Conservation (phyloP, 2,113 vertebrate species). For the Morphnarchus princeps region DNA sequence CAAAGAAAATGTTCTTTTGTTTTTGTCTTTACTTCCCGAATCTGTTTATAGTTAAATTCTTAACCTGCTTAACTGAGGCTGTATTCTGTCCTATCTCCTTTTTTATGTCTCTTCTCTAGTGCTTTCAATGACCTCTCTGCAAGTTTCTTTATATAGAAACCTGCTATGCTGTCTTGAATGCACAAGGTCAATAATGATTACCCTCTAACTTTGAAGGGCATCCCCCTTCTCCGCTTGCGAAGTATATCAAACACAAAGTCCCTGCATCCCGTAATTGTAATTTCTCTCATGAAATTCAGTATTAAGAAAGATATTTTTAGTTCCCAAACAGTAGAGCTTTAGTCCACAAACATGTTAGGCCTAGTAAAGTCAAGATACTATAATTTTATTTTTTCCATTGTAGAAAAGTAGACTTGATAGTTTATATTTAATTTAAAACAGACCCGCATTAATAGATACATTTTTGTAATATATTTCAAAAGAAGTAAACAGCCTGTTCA, state of each 20-base stretch:
- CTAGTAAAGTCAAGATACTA: background rate
- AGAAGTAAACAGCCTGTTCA: background rate
- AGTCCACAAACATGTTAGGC: background rate
- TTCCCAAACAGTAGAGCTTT: background rate
- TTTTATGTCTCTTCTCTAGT: conserved; percentile 47
- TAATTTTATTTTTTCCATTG: background rate
- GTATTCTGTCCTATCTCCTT: background rate
- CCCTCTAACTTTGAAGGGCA: conserved; percentile 69
- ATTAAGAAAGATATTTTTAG: background rate
- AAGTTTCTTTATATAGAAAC: conserved; percentile 68
- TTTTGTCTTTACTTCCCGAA: background rate
- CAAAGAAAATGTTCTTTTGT: conserved; percentile 10
- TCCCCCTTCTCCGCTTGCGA: conserved; percentile 40
- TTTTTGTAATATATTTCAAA: background rate
- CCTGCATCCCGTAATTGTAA: conserved; percentile 9
- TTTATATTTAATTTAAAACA: background rate
- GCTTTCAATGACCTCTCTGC: conserved; percentile 55
- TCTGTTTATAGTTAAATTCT: conserved; percentile 41
- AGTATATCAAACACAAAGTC: conserved; percentile 3
- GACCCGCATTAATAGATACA: background rate
- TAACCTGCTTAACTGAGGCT: background rate
- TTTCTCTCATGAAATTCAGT: background rate
- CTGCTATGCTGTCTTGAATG: conserved; percentile 65
- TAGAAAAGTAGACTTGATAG: background rate
- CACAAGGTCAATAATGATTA: conserved; percentile 71